Percentiles rank a stretch among this genome's conserved stretches.
phyloP scores from a whole-genome alignment of 1,140 invertebrate genomes.

The Tyrophagus putrescentiae region DNA sequence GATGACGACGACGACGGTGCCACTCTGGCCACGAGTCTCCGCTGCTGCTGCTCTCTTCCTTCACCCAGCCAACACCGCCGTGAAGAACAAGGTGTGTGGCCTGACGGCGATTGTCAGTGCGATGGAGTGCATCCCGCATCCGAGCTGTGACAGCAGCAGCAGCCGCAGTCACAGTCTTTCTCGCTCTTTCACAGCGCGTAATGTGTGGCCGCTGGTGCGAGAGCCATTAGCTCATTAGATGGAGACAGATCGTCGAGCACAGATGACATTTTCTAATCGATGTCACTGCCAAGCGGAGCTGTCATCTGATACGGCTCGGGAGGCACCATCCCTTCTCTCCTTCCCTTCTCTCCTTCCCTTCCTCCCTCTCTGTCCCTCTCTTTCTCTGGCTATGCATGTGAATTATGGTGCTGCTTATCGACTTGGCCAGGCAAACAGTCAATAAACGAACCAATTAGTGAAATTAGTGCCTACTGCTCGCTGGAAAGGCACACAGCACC shows the following conservation, averaged over 20 bases:
- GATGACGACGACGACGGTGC: no score
- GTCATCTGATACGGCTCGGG: no score
- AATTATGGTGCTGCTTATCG: background rate
- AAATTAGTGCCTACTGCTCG: background rate
- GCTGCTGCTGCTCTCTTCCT: no score
- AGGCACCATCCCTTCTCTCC: background rate
- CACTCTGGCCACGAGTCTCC: no score
- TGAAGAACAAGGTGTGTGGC: background rate
- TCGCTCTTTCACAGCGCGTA: background rate
- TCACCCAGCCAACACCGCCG: no score
- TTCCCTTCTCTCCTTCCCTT: background rate
- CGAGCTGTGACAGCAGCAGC: background rate
- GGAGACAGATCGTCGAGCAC: background rate
- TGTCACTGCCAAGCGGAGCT: slow-evolving; percentile 4
- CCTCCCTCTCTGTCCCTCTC: background rate
- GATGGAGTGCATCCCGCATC: background rate
- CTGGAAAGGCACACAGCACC: background rate
- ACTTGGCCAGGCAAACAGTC: background rate
- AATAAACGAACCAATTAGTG: slow-evolving; percentile 10
- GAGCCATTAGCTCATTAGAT: slow-evolving; percentile 11
- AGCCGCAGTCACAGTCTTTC: background rate
- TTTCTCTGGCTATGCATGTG: background rate
- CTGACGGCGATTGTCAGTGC: background rate
- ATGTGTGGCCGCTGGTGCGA: background rate
- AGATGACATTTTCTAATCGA: slow-evolving; percentile 13